Percentiles rank a stretch among this genome's conserved stretches.
phyloP scores from a whole-genome alignment of 2,113 vertebrate species.

The Candoia aspera region DNA sequence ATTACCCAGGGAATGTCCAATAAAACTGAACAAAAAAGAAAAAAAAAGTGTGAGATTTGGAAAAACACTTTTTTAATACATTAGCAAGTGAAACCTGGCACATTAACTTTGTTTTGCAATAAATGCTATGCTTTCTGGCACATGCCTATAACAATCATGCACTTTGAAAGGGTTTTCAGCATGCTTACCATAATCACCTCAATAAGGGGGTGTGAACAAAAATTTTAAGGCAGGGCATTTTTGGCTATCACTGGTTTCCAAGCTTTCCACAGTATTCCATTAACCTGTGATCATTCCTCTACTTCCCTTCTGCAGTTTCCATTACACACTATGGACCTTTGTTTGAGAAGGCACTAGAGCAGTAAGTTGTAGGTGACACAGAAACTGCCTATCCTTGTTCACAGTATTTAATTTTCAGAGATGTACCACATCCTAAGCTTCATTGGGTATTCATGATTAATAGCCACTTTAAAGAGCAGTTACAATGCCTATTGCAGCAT shows the following conservation, averaged over 20 bases:
- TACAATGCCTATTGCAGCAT: too few species aligned
- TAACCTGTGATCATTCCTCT: not conserved
- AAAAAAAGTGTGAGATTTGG: conserved; percentile 38
- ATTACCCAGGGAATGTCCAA: conserved; percentile 97
- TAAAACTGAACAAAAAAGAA: conserved; percentile 84
- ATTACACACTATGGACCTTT: not conserved
- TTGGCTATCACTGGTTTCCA: not conserved
- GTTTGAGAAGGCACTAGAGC: not conserved
- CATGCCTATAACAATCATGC: not conserved
- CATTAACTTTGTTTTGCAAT: not conserved
- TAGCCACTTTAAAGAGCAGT: not conserved
- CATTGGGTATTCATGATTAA: not conserved
- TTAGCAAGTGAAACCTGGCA: conserved; percentile 12
- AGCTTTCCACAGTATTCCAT: not conserved
- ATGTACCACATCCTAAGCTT: not conserved
- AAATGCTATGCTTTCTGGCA: not conserved
- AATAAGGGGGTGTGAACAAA: not conserved
- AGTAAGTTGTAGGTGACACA: not conserved
- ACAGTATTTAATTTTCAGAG: not conserved
- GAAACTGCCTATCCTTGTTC: not conserved
- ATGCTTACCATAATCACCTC: not conserved
- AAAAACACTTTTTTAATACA: not conserved
- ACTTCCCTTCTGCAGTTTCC: not conserved
- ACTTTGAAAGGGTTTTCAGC: not conserved
- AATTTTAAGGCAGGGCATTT: not conserved